Evolutionary conservation across 1,140 invertebrate species (phyloP), one percentile per base, ranked within the genome.

Genomic region (Anastrepha obliqua): DNA sequence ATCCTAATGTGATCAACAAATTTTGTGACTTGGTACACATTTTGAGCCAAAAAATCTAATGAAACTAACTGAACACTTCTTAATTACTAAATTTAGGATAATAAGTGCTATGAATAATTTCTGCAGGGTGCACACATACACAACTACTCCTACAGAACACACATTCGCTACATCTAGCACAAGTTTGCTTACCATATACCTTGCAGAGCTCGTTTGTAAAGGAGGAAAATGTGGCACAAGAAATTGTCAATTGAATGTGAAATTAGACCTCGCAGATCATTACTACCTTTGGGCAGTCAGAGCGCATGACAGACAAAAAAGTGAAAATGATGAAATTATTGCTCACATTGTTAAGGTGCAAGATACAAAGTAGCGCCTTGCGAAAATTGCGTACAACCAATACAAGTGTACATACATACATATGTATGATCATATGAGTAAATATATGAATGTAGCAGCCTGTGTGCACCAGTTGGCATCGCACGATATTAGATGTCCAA

Each of bases 271-370:
- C 42, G 7, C 39, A n/a, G 2, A 74, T 42, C 67, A 74, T 74
- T 74, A 47, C 42, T 47, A 74, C 15, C 0, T 55, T 55, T 47
- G 39, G 42, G 39, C 17, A 47, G 5, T 42, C 70, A 55, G 74
- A 11, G 42, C 70, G 70, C n/a, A 74, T 74, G 44, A 74, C 29
- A 13, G 20, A 81, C 74, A 81, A 51, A 81, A 2, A 81, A 55
- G 47, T 81, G 47, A 81, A 55, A 81, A 81, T 55, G 17, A 55
- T 55, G 47, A 55, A 51, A 81, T 81, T 81, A 55, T 81, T 51
- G 74, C n/a, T 20, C 17, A 81, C 0, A 29, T 55, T 58, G 47
- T 29, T 8, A 58, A n/a, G n/a, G n/a, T n/a, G n/a, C n/a, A n/a
- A n/a, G n/a, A n/a, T n/a, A n/a, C n/a, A n/a, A 20, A 81, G 51